A percentile compares a stretch with the other conserved stretches of the same genome.
Conservation (phyloP, 2,797 vertebrate species). For the Takifugu rubripes region DNA sequence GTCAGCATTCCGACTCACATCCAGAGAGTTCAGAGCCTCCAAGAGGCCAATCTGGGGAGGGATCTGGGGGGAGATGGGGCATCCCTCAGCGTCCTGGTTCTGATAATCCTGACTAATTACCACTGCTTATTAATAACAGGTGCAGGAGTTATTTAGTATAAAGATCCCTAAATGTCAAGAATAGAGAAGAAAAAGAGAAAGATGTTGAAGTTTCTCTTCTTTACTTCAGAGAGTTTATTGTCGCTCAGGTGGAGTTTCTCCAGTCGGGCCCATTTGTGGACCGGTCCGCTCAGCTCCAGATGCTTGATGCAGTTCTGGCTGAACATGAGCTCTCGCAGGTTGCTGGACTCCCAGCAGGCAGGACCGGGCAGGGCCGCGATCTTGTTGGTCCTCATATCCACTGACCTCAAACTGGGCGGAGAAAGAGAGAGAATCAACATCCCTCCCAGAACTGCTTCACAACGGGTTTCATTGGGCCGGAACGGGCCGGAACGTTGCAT, state of each 20-base stretch:
- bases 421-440: neutral
- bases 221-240: conserved; percentile 90
- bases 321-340: conserved; percentile 90
- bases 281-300: conserved; percentile 85
- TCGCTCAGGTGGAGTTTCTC: conserved; percentile 90
- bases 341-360: conserved; percentile 81
- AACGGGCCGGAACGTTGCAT: neutral
- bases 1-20: conserved; percentile 85
- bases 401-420: conserved; percentile 79
- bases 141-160: too few relatives aligned
- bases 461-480: neutral
- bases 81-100: too few relatives aligned
- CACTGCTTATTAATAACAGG: too few relatives aligned
- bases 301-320: conserved; percentile 83
- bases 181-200: neutral
- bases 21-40: conserved; percentile 89
- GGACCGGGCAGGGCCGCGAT: conserved; percentile 84
- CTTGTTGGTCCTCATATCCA: conserved; percentile 88
- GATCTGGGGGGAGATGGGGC: conserved; percentile 72
- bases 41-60: conserved; percentile 89
- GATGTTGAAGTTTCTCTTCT: neutral
- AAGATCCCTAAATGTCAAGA: neutral
- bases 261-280: conserved; percentile 83
- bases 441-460: neutral
- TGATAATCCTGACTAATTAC: too few relatives aligned